Percentiles rank a stretch among this genome's conserved stretches.
These are phyloP conservation scores for Brachionus calyciflorus DNA, from an alignment of 1,140 invertebrate species.

Conservation along the genomic window DNA sequence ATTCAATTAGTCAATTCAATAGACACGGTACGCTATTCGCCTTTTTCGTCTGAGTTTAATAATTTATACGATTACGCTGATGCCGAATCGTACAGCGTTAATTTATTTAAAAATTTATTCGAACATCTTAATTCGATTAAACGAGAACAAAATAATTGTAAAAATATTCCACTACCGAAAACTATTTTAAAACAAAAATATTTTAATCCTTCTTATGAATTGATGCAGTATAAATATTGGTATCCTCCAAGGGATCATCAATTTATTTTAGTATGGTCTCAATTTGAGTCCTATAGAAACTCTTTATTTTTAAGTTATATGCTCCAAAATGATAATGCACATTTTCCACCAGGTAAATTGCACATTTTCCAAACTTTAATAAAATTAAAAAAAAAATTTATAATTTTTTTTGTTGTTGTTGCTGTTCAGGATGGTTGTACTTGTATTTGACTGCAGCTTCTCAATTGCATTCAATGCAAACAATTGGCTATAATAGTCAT, in stretches of 20 bases:
- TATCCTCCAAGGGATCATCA: conserved; percentile 38
- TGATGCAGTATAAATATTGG: conserved; percentile 23
- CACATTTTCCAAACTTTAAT: background rate
- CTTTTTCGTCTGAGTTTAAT: conserved; percentile 35
- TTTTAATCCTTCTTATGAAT: conserved; percentile 43
- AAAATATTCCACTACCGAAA: conserved; percentile 40
- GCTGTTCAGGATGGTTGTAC: conserved; percentile 40
- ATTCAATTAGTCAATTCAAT: background rate
- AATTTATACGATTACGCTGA: conserved; percentile 42
- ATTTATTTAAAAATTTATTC: conserved; percentile 40
- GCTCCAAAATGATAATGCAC: conserved; percentile 36
- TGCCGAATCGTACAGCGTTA: conserved; percentile 24
- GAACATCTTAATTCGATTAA: conserved; percentile 22
- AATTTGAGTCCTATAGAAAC: conserved; percentile 1
- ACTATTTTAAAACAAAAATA: conserved; percentile 39
- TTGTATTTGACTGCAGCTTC: conserved; percentile 40
- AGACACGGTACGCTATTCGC: conserved; percentile 23
- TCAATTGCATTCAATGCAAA: conserved; percentile 39
- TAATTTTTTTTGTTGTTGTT: background rate
- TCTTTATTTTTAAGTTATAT: conserved; percentile 37
- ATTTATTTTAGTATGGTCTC: conserved; percentile 34
- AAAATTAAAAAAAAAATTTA: background rate
- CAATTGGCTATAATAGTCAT: conserved; percentile 7
- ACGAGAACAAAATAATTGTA: conserved; percentile 23
- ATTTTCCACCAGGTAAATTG: conserved; percentile 12